Percentiles rank a stretch among this genome's conserved stretches.
Conservation (phyloP, 2,888 invertebrate species). For the Atherix ibis region DNA sequence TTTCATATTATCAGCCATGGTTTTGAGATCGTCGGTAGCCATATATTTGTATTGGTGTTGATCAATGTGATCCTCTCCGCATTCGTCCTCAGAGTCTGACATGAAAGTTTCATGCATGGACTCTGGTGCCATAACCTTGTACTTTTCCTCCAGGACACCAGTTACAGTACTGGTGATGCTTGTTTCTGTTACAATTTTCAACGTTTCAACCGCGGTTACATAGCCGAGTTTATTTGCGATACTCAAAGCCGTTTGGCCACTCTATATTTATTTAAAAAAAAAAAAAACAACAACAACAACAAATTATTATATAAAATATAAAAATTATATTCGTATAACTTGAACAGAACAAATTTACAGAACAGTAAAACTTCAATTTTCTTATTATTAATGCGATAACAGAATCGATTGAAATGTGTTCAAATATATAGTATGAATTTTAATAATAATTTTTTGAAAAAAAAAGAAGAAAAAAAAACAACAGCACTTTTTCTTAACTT, state of each 20-base stretch:
- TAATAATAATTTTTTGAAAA: no score
- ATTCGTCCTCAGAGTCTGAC: slow-evolving; percentile 98
- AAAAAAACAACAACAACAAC: no score
- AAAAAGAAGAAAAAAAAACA: no score
- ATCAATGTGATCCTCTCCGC: slow-evolving; percentile 43
- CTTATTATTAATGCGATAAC: no score
- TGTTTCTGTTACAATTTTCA: slow-evolving; percentile 80
- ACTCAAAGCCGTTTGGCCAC: slow-evolving; percentile 90
- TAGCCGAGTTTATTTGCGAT: slow-evolving; percentile 95
- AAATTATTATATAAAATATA: slow-evolving; percentile 4
- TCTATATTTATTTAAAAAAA: slow-evolving; percentile 52
- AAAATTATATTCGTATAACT: no score
- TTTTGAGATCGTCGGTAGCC: slow-evolving; percentile 68
- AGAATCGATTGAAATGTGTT: no score
- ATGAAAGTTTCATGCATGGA: slow-evolving; percentile 98
- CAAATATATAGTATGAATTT: no score
- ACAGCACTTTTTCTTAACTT: no score
- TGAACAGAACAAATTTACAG: no score
- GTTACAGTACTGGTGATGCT: slow-evolving; percentile 43
- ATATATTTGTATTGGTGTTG: slow-evolving; percentile 60
- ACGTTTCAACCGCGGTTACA: slow-evolving; percentile 92
- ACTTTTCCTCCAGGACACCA: slow-evolving; percentile 65
- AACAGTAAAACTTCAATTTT: no score
- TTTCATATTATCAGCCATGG: slow-evolving; percentile 56
- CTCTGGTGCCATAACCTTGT: slow-evolving; percentile 93